Percentiles rank a stretch among this genome's conserved stretches.
Evolutionary conservation across 2,888 invertebrate genomes (phyloP).

Genomic region (Trileptium ribeirensis): DNA sequence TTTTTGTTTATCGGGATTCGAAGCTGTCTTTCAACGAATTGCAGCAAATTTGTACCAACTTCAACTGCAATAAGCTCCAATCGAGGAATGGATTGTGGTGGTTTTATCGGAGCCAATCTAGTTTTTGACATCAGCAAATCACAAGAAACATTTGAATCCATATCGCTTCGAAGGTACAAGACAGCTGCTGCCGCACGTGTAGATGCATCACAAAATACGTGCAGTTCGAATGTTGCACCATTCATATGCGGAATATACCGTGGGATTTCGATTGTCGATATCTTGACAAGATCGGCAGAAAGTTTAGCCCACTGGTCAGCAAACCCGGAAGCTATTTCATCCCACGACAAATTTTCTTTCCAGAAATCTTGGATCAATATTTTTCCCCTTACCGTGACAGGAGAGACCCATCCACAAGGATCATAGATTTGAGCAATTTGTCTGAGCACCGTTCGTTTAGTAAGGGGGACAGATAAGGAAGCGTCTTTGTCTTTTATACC

Average conservation of each 20-base stretch:
- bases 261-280: neutral
- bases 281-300: neutral
- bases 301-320: too few species aligned
- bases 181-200: slow-evolving; percentile 34
- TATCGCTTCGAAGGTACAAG: slow-evolving; percentile 29
- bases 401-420: neutral
- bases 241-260: too few species aligned
- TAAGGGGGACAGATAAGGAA: too few species aligned
- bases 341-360: neutral
- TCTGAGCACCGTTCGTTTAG: neutral
- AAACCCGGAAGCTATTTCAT: too few species aligned
- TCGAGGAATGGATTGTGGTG: slow-evolving; percentile 32
- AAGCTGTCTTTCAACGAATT: slow-evolving; percentile 29
- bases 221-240: neutral
- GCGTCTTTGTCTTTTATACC: too few species aligned
- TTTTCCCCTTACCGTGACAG: neutral
- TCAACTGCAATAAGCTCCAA: slow-evolving; percentile 23
- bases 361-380: neutral
- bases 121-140: slow-evolving; percentile 30
- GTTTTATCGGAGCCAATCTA: slow-evolving; percentile 38
- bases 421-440: neutral
- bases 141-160: neutral
- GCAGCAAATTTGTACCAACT: slow-evolving; percentile 21
- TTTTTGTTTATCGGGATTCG: slow-evolving; percentile 26
- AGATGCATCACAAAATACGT: slow-evolving; percentile 36